These are phyloP conservation scores for Pseudanteris insignis DNA, from an alignment of 2,888 invertebrate genomes.

Conservation along the genomic window DNA sequence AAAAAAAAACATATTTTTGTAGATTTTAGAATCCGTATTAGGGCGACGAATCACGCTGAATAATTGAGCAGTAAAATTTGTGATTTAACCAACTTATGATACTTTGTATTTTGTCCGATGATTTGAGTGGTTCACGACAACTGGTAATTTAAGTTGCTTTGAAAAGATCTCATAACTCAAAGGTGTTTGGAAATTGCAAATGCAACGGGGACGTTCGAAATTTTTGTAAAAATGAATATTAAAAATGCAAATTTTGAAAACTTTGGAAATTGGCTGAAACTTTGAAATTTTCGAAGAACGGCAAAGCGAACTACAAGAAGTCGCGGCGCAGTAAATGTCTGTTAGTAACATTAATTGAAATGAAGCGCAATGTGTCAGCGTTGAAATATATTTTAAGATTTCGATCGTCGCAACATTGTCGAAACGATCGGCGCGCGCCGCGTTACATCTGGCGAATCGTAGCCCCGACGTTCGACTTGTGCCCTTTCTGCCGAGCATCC, in stretches of 20 bases:
- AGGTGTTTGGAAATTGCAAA: no score
- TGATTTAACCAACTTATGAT: no score
- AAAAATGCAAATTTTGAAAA: no score
- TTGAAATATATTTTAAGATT: slow-evolving; percentile 39
- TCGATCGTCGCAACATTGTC: slow-evolving; percentile 42
- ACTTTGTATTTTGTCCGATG: no score
- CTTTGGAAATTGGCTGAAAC: no score
- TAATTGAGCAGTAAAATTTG: slow-evolving; percentile 14
- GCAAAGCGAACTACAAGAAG: no score
- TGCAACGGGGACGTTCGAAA: no score
- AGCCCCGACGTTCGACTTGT: slow-evolving; percentile 31
- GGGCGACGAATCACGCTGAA: slow-evolving; percentile 8
- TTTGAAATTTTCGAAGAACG: no score
- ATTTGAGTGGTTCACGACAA: no score
- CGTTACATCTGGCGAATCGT: slow-evolving; percentile 42
- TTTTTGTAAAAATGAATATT: no score
- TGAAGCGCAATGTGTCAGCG: slow-evolving; percentile 40
- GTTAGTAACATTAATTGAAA: slow-evolving; percentile 36
- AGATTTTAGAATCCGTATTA: slow-evolving; percentile 19
- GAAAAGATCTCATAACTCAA: no score
- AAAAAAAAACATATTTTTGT: slow-evolving; percentile 8
- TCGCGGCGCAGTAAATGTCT: slow-evolving; percentile 34
- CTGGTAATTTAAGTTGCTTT: no score
- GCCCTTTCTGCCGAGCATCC: slow-evolving; percentile 35
- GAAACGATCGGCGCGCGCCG: slow-evolving; percentile 25